phyloP scores from a whole-genome alignment of 2,888 invertebrate genomes.

The Aleiodes alternator region DNA sequence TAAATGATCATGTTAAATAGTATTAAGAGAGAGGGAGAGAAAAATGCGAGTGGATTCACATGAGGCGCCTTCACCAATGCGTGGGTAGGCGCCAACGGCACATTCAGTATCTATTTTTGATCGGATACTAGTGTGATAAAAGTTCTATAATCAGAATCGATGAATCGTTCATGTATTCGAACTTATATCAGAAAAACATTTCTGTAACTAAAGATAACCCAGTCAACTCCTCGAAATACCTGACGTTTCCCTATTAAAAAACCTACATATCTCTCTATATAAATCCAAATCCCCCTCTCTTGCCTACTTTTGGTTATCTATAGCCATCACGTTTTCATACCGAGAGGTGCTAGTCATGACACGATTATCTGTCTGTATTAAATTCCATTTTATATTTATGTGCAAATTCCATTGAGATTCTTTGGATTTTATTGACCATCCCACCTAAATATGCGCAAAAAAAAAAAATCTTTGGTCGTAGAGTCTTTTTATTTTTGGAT shows the following conservation, averaged over 20 bases:
- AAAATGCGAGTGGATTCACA: constrained; percentile 14
- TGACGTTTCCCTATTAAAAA: constrained; percentile 16
- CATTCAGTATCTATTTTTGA: constrained; percentile 56
- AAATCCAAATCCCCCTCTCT: too few relatives aligned
- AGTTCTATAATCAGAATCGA: constrained; percentile 50
- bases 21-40: not conserved
- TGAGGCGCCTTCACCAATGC: constrained; percentile 25
- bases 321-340: constrained; percentile 23
- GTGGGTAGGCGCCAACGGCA: constrained; percentile 40
- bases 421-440: constrained; percentile 25
- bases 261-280: not conserved
- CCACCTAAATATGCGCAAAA: not conserved
- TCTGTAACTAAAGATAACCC: constrained; percentile 40
- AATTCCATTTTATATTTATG: not conserved
- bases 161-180: constrained; percentile 51
- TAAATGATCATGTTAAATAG: not conserved
- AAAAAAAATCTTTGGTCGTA: not conserved
- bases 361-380: constrained; percentile 11
- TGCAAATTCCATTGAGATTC: constrained; percentile 21
- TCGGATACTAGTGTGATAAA: constrained; percentile 54
- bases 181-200: constrained; percentile 49
- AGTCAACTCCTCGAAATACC: not conserved
- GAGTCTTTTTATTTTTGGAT: too few relatives aligned
- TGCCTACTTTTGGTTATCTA: not conserved
- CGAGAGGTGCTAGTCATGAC: not conserved